phyloP scores from a whole-genome alignment of 2,113 vertebrate species.

The Cariama cristata region DNA sequence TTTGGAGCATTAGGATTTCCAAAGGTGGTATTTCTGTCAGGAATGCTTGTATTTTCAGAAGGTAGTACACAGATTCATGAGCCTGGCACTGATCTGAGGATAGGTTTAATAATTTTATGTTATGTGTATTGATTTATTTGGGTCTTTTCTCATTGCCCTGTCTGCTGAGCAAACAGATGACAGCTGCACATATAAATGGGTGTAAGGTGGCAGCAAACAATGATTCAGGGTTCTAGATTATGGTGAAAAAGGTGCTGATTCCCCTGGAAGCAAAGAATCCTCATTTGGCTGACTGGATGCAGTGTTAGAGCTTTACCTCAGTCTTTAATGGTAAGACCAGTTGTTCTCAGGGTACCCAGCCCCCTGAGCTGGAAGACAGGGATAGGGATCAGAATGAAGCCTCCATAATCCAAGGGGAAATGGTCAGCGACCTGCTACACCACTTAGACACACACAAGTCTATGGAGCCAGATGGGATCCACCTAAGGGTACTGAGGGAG shows the following conservation, averaged over 20 bases:
- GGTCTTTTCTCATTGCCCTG: not conserved
- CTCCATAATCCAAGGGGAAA: not conserved
- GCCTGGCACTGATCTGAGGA: not conserved
- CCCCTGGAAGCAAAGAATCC: not conserved
- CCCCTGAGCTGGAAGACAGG: not conserved
- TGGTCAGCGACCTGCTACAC: not conserved
- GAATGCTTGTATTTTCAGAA: not conserved
- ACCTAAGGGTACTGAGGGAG: not conserved
- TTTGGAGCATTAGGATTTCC: not conserved
- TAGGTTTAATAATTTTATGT: not conserved
- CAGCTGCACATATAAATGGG: not conserved
- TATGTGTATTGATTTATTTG: not conserved
- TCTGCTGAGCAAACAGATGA: not conserved
- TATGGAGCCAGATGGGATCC: not conserved
- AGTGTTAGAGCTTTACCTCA: not conserved
- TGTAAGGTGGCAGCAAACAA: not conserved
- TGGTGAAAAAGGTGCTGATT: not conserved
- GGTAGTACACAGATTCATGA: not conserved
- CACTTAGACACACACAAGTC: not conserved
- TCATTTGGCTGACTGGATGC: not conserved
- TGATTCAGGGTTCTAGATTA: constrained; percentile 30
- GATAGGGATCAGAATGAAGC: not conserved
- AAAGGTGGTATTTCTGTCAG: not conserved
- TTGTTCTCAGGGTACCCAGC: not conserved
- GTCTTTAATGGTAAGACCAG: not conserved